A percentile compares a stretch with the other conserved stretches of the same genome.
Evolutionary conservation across 2,113 vertebrate genomes (phyloP).

Genomic region (Aldabrachelys gigantea): DNA sequence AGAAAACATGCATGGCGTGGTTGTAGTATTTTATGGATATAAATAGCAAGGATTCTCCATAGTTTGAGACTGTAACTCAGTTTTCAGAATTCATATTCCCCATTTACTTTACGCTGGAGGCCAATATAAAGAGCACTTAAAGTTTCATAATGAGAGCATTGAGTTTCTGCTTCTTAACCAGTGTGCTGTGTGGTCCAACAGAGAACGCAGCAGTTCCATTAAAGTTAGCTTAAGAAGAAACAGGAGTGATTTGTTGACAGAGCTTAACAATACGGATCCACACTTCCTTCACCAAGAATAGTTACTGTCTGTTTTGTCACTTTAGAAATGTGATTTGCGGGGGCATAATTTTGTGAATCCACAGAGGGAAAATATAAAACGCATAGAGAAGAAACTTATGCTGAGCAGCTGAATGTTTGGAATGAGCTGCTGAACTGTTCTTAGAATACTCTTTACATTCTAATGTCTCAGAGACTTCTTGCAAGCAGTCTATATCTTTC

Average conservation of each 20-base stretch:
- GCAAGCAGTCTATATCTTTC: background rate
- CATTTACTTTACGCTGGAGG: background rate
- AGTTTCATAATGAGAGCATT: background rate
- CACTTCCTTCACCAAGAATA: background rate
- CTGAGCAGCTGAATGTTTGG: background rate
- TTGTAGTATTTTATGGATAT: background rate
- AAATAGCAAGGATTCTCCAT: background rate
- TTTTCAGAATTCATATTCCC: background rate
- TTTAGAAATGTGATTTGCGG: background rate
- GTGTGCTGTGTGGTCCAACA: background rate
- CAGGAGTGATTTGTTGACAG: background rate
- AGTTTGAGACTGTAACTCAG: background rate
- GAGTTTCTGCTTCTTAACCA: background rate
- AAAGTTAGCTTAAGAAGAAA: background rate
- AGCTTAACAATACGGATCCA: background rate
- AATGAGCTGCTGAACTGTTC: background rate
- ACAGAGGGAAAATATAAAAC: background rate
- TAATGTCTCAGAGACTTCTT: slow-evolving; percentile 2
- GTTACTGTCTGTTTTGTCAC: background rate
- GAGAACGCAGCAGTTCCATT: background rate
- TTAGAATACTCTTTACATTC: background rate
- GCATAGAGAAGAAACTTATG: background rate
- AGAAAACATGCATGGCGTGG: too few species aligned
- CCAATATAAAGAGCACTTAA: background rate
- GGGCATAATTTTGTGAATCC: background rate